Percentiles rank a stretch among this genome's conserved stretches.
These are phyloP conservation scores for Aptenodytes patagonicus DNA, from an alignment of 2,113 vertebrate genomes.

Conservation along the genomic window DNA sequence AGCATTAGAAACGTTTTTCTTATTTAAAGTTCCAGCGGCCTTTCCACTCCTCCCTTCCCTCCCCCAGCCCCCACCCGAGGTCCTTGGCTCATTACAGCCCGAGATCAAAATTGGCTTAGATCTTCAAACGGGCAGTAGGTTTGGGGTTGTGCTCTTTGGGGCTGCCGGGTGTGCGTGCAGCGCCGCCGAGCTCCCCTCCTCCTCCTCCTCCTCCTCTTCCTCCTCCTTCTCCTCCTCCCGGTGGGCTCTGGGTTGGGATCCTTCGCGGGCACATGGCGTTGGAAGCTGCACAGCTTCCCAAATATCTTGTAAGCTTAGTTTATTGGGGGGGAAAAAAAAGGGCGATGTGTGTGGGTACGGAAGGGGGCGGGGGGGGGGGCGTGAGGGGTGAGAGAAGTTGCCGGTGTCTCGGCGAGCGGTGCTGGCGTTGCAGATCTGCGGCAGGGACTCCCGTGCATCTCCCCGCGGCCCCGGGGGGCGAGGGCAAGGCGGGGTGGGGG, in stretches of 20 bases:
- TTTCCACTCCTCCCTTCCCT: conserved; percentile 46
- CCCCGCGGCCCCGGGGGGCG: neutral
- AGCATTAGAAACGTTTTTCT: conserved; percentile 94
- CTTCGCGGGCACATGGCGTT: conserved; percentile 31
- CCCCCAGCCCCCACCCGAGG: conserved; percentile 62
- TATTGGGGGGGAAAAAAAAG: neutral
- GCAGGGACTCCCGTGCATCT: neutral
- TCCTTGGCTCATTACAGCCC: conserved; percentile 72
- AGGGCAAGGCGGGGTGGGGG: neutral
- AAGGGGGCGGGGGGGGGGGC: neutral
- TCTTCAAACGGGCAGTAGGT: conserved; percentile 40
- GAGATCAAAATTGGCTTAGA: conserved; percentile 77
- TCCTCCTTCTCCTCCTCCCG: neutral
- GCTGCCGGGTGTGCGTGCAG: conserved; percentile 20
- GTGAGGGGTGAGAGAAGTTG: neutral
- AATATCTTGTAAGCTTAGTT: neutral
- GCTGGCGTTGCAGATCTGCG: neutral
- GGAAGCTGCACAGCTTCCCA: conserved; percentile 15
- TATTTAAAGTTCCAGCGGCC: conserved; percentile 75
- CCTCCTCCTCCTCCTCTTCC: neutral
- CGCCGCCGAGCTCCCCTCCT: conserved; percentile 19
- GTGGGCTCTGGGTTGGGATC: neutral
- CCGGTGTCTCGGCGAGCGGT: neutral
- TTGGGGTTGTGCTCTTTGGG: conserved; percentile 52
- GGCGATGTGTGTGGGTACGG: conserved; percentile 5